A percentile compares a stretch with the other conserved stretches of the same genome.
Evolutionary conservation across 2,888 invertebrate species (phyloP).

Genomic region (Heliconius sara): DNA sequence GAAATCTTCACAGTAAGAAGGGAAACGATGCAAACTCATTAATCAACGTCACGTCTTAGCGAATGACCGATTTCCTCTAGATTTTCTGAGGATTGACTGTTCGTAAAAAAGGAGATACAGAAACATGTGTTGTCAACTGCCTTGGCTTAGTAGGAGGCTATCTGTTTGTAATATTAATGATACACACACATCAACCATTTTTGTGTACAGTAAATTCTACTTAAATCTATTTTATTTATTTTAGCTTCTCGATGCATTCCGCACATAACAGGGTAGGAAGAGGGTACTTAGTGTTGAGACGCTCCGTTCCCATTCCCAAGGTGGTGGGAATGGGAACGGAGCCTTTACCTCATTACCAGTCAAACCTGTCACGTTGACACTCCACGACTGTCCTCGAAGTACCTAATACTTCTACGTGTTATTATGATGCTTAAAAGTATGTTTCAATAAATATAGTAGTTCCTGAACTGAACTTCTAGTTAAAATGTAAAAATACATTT

Average conservation of each 20-base stretch:
- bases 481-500: too few relatives aligned
- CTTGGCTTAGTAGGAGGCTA: not conserved
- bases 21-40: constrained; percentile 68
- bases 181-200: too few relatives aligned
- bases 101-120: constrained; percentile 6
- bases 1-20: constrained; percentile 44
- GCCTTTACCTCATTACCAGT: too few relatives aligned
- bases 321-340: too few relatives aligned
- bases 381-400: too few relatives aligned
- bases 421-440: not conserved
- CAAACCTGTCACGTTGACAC: too few relatives aligned
- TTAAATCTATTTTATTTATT: not conserved
- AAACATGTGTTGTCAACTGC: constrained; percentile 17
- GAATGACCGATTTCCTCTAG: constrained; percentile 65
- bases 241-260: too few relatives aligned
- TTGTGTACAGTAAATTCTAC: not conserved
- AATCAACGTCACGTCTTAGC: constrained; percentile 66
- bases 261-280: too few relatives aligned
- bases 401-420: not conserved
- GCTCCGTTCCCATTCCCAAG: too few relatives aligned
- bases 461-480: not conserved
- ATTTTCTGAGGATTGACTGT: constrained; percentile 40
- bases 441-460: not conserved
- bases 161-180: not conserved
- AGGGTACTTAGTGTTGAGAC: too few relatives aligned